Evolutionary conservation across 2,888 invertebrate genomes (phyloP).

Genomic region (Adela reaumurella): DNA sequence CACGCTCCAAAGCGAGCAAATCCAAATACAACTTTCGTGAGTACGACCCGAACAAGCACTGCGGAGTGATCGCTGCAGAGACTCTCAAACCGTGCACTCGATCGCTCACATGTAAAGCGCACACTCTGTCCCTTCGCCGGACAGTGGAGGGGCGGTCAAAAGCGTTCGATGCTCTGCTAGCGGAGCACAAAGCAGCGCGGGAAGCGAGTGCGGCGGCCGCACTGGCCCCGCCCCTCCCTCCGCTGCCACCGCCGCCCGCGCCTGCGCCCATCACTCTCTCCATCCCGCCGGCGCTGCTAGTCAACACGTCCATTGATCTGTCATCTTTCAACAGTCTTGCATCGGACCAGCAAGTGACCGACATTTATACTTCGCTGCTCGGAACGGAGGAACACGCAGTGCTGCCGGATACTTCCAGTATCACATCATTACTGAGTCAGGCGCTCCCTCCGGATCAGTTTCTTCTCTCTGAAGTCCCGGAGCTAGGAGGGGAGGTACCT

Average conservation of each 20-base stretch:
- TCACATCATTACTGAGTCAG: slow-evolving; percentile 34
- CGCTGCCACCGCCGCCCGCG: slow-evolving; percentile 15
- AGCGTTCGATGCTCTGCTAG: slow-evolving; percentile 70
- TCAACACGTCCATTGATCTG: slow-evolving; percentile 34
- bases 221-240: slow-evolving; percentile 14
- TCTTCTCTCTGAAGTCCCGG: slow-evolving; percentile 31
- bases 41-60: slow-evolving; percentile 80
- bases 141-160: slow-evolving; percentile 69
- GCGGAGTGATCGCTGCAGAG: slow-evolving; percentile 70
- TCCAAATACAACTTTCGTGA: slow-evolving; percentile 55
- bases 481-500: slow-evolving; percentile 17
- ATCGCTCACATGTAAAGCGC: slow-evolving; percentile 70
- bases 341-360: slow-evolving; percentile 39
- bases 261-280: slow-evolving; percentile 16
- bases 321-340: slow-evolving; percentile 32
- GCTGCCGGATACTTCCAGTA: slow-evolving; percentile 33
- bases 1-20: slow-evolving; percentile 34
- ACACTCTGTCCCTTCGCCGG: slow-evolving; percentile 65
- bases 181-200: slow-evolving; percentile 67
- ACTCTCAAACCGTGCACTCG: slow-evolving; percentile 72
- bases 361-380: slow-evolving; percentile 38
- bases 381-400: slow-evolving; percentile 30
- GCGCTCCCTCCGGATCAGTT: slow-evolving; percentile 28
- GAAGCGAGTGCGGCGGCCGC: slow-evolving; percentile 33
- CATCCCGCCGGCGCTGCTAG: slow-evolving; percentile 32